Conservation (phyloP, 2,797 vertebrate species). For the Poecile montanus region DNA sequence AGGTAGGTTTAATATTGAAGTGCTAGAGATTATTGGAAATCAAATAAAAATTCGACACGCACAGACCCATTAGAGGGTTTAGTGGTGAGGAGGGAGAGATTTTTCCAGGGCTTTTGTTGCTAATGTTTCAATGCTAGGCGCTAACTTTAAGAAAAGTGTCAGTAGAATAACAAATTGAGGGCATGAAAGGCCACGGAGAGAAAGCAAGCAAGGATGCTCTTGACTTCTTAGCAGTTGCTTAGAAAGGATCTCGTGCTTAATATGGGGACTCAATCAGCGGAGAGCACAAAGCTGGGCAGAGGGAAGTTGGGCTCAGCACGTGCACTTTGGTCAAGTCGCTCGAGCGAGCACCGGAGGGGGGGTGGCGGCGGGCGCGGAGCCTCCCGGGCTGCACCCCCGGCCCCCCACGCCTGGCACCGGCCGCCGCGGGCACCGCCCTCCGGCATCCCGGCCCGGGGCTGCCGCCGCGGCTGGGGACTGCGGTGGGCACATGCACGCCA, state of each 20-base stretch:
- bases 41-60: constrained; percentile 59
- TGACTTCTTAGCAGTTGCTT: constrained; percentile 78
- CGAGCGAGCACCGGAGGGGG: constrained; percentile 14
- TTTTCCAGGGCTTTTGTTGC: constrained; percentile 71
- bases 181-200: constrained; percentile 74
- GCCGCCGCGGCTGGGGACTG: background rate
- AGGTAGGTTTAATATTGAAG: constrained; percentile 27
- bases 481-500: background rate
- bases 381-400: background rate
- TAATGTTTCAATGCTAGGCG: constrained; percentile 55
- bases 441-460: background rate
- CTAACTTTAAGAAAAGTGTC: constrained; percentile 73
- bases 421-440: background rate
- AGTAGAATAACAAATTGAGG: constrained; percentile 71
- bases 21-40: constrained; percentile 40
- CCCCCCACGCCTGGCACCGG: background rate
- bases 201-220: constrained; percentile 75
- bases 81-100: constrained; percentile 56
- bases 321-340: constrained; percentile 45
- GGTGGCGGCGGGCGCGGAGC: background rate
- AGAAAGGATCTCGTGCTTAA: constrained; percentile 73
- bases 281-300: constrained; percentile 53
- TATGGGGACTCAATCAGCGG: constrained; percentile 52
- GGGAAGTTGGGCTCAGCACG: constrained; percentile 60
- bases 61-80: constrained; percentile 75